Conservation (phyloP, 2,113 vertebrate genomes). For the Okapia johnstoni region DNA sequence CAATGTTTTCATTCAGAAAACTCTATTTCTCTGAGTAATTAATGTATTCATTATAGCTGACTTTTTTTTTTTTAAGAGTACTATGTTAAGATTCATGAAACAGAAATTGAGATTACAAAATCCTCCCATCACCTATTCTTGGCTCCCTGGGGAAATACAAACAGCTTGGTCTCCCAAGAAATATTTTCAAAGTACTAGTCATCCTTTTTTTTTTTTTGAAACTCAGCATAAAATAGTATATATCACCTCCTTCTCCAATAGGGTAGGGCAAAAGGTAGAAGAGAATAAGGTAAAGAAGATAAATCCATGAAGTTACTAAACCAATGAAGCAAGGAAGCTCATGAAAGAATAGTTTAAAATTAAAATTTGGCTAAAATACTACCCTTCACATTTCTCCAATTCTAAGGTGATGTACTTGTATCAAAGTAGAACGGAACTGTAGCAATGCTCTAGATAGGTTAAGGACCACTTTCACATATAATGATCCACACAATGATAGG, state of each 20-base stretch:
- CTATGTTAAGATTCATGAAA: background rate
- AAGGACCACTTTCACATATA: background rate
- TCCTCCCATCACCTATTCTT: background rate
- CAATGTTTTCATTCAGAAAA: background rate
- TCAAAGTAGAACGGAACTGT: background rate
- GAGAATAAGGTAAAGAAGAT: background rate
- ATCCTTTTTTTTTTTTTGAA: constrained; percentile 42
- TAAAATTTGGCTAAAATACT: background rate
- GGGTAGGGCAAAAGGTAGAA: background rate
- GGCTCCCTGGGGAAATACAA: background rate
- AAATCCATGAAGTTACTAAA: background rate
- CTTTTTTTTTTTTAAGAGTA: background rate
- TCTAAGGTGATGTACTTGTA: background rate
- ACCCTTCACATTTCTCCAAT: background rate
- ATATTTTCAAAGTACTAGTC: background rate
- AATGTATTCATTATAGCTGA: background rate
- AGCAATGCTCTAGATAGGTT: background rate
- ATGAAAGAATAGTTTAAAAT: constrained; percentile 1
- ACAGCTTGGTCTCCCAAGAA: background rate
- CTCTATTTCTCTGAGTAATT: background rate
- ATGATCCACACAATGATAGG: background rate
- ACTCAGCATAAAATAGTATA: background rate
- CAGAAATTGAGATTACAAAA: background rate
- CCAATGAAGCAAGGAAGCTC: background rate
- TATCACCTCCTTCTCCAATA: background rate